These are phyloP conservation scores for Corythornis leucogaster DNA, from an alignment of 2,797 vertebrate genomes.

Conservation along the genomic window DNA sequence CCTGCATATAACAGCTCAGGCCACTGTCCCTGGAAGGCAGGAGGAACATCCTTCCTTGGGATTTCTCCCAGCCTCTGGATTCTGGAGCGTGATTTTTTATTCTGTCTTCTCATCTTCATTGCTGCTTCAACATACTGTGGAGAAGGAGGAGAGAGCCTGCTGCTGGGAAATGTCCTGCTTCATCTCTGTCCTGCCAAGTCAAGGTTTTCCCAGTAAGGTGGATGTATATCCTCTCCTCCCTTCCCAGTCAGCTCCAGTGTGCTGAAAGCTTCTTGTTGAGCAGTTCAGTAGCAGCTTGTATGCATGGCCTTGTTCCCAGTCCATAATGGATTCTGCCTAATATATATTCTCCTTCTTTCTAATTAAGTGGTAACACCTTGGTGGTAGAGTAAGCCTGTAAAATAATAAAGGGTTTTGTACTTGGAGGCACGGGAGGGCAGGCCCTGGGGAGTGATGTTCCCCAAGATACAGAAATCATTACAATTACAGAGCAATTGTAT, in stretches of 20 bases:
- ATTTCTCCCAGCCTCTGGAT: neutral
- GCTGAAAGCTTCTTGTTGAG: neutral
- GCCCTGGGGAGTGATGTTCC: slow-evolving; percentile 43
- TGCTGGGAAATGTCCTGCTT: slow-evolving; percentile 1
- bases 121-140: fast-evolving
- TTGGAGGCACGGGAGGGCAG: slow-evolving; percentile 33
- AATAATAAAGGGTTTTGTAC: slow-evolving; percentile 53
- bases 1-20: neutral
- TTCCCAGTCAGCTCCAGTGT: neutral
- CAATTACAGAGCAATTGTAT: slow-evolving; percentile 51
- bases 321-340: slow-evolving; percentile 1
- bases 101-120: neutral
- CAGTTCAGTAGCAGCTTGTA: neutral
- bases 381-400: slow-evolving; percentile 35
- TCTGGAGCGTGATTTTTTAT: neutral
- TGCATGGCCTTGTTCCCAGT: neutral
- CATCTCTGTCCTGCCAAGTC: neutral
- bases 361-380: slow-evolving; percentile 55
- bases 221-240: neutral
- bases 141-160: neutral
- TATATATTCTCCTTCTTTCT: slow-evolving; percentile 24
- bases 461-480: slow-evolving; percentile 31
- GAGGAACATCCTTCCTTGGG: neutral
- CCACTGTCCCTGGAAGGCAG: neutral
- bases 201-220: neutral